phyloP scores from a whole-genome alignment of 2,113 vertebrate species.

The Opisthocomus hoazin region DNA sequence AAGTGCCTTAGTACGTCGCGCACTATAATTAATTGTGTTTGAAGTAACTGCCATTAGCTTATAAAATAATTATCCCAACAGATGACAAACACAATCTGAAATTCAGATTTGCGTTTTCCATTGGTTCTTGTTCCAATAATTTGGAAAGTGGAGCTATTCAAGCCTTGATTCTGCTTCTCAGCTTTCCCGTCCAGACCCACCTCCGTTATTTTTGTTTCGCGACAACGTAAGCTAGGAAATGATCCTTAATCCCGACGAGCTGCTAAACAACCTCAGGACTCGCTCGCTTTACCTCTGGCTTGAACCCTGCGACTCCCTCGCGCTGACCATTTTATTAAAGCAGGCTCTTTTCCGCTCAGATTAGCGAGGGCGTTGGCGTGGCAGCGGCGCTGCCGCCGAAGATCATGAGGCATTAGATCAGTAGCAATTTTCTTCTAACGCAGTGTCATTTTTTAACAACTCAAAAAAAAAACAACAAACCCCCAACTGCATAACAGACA shows the following conservation, averaged over 20 bases:
- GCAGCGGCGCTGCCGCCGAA: not conserved
- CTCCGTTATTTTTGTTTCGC: not conserved
- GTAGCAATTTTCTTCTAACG: not conserved
- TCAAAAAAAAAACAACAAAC: too few species aligned
- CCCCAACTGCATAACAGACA: slow-evolving; percentile 36
- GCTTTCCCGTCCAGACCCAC: not conserved
- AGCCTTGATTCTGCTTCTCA: not conserved
- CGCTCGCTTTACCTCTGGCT: not conserved
- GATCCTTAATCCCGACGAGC: not conserved
- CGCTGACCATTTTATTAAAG: not conserved
- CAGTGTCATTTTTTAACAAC: slow-evolving; percentile 30
- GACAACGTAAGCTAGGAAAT: not conserved
- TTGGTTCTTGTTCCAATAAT: not conserved
- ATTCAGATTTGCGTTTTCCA: not conserved
- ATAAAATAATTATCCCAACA: not conserved
- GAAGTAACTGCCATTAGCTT: not conserved
- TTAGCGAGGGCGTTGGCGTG: not conserved
- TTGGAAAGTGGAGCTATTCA: not conserved
- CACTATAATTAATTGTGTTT: not conserved
- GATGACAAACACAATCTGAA: slow-evolving; percentile 11
- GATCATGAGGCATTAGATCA: slow-evolving; percentile 15
- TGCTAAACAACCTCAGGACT: not conserved
- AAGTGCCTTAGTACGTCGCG: not conserved
- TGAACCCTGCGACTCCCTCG: not conserved
- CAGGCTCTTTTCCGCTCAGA: not conserved